phyloP scores from a whole-genome alignment of 2,797 vertebrate genomes.

The Chromis chromis region DNA sequence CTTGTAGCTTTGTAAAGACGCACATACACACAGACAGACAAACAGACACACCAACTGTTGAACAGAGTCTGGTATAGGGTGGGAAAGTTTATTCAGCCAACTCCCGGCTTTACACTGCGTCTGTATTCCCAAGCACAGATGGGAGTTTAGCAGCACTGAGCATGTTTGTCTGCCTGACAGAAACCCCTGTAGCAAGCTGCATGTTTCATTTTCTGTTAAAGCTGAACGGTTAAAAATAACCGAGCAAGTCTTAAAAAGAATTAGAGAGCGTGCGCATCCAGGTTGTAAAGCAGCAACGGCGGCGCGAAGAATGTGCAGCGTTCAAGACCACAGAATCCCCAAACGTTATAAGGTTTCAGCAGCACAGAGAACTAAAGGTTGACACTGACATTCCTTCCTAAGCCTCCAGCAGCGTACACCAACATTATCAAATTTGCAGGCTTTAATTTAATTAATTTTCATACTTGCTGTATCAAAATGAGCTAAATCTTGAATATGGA shows the following conservation, averaged over 20 bases:
- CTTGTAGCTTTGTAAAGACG: slow-evolving; percentile 64
- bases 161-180: slow-evolving; percentile 52
- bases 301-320: not conserved
- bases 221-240: slow-evolving; percentile 45
- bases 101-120: slow-evolving; percentile 51
- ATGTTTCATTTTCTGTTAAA: slow-evolving; percentile 49
- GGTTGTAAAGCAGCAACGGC: slow-evolving; percentile 12
- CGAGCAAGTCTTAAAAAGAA: slow-evolving; percentile 15
- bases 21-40: slow-evolving; percentile 42
- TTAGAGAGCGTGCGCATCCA: not conserved
- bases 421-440: not conserved
- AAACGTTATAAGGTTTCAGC: not conserved
- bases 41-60: slow-evolving; percentile 60
- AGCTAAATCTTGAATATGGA: not conserved
- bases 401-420: not conserved
- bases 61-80: slow-evolving; percentile 64
- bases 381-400: not conserved
- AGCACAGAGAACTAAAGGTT: not conserved
- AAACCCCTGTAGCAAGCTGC: slow-evolving; percentile 36
- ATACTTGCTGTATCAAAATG: no score
- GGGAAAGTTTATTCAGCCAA: slow-evolving; percentile 83
- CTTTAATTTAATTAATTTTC: not conserved
- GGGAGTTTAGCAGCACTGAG: slow-evolving; percentile 65
- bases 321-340: not conserved
- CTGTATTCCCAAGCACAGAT: slow-evolving; percentile 72